phyloP scores from a whole-genome alignment of 2,888 invertebrate genomes.

The Polylopha cassiicola region DNA sequence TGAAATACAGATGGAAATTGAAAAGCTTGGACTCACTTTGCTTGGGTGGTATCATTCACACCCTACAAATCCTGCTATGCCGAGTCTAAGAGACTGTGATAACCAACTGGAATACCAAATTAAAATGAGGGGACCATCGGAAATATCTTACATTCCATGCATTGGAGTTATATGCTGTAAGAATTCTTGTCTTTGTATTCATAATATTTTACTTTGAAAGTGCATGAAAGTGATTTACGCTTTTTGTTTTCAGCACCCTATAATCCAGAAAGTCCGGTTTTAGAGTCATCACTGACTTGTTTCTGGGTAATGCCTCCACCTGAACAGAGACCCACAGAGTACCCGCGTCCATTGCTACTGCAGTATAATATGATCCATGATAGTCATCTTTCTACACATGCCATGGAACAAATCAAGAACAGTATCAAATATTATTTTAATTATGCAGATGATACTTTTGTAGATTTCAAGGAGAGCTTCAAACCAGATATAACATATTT shows the following conservation, averaged over 20 bases:
- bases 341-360: constrained; percentile 94
- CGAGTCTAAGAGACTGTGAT: constrained; percentile 92
- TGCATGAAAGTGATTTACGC: constrained; percentile 1
- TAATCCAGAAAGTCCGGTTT: constrained; percentile 85
- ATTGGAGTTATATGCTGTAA: constrained; percentile 95
- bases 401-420: constrained; percentile 90
- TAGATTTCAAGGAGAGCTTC: constrained; percentile 78
- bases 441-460: constrained; percentile 59
- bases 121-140: constrained; percentile 93
- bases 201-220: constrained; percentile 8
- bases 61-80: constrained; percentile 91
- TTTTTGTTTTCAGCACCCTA: constrained; percentile 82
- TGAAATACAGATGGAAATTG: constrained; percentile 90
- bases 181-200: constrained; percentile 48
- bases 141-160: constrained; percentile 95
- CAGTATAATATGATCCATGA: constrained; percentile 91
- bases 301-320: constrained; percentile 98
- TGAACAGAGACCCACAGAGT: constrained; percentile 93
- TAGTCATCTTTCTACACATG: constrained; percentile 85
- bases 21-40: constrained; percentile 86
- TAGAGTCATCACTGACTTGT: constrained; percentile 89
- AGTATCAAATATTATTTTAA: constrained; percentile 90
- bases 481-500: constrained; percentile 85
- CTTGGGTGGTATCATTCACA: constrained; percentile 99
- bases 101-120: constrained; percentile 96